Percentiles rank a stretch among this genome's conserved stretches.
phyloP scores from a whole-genome alignment of 2,113 vertebrate genomes.

The Xerus inauris region DNA sequence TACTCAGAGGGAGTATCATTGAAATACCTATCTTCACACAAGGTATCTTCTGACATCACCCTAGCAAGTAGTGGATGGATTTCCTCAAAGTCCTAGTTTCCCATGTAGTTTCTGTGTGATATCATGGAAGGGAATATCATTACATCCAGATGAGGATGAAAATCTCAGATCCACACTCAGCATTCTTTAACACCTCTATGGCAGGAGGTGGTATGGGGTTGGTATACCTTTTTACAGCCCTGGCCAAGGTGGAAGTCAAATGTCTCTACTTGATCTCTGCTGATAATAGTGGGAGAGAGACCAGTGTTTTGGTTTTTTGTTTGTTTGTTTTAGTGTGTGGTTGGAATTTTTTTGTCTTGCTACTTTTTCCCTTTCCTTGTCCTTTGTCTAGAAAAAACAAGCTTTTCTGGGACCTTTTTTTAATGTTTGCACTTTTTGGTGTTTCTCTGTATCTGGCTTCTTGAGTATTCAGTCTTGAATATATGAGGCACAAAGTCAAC shows the following conservation, averaged over 20 bases:
- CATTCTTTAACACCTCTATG: not conserved
- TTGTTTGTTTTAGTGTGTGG: no score
- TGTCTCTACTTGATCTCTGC: not conserved
- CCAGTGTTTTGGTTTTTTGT: no score
- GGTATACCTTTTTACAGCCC: not conserved
- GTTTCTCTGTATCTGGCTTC: not conserved
- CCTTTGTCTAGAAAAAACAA: not conserved
- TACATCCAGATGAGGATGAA: not conserved
- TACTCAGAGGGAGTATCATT: not conserved
- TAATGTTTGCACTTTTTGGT: not conserved
- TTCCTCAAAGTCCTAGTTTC: not conserved
- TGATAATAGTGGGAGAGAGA: not conserved
- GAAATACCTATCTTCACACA: not conserved
- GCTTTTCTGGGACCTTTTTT: not conserved
- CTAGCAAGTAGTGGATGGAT: not conserved
- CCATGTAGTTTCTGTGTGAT: not conserved
- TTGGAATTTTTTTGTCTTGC: slow-evolving; percentile 21
- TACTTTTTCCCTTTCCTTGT: not conserved
- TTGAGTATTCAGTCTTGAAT: not conserved
- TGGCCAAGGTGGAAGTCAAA: not conserved
- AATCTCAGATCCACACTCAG: not conserved
- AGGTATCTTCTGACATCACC: not conserved
- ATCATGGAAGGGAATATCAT: not conserved
- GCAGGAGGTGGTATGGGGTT: not conserved
- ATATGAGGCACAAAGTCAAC: not conserved